Conservation (phyloP, 2,113 vertebrate species). For the Aptenodytes patagonicus region DNA sequence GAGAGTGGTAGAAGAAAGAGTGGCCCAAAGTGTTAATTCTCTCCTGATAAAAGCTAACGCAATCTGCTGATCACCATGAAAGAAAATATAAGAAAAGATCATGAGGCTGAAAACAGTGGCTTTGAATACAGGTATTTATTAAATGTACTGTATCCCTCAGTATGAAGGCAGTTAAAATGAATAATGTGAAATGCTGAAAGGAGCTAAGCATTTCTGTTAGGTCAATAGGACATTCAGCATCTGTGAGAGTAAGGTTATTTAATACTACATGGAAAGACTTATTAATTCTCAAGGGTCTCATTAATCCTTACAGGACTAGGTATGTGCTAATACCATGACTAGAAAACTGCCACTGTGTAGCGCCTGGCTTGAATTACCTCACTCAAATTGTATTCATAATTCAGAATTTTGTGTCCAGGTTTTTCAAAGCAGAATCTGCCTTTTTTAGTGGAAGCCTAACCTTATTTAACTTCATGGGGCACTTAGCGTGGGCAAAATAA, state of each 20-base stretch:
- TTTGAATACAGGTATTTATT: neutral
- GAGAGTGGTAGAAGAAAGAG: neutral
- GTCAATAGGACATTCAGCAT: neutral
- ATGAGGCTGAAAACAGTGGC: neutral
- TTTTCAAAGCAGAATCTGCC: neutral
- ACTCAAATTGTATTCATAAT: neutral
- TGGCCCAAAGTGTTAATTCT: neutral
- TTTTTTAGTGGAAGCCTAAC: neutral
- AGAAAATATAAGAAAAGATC: neutral
- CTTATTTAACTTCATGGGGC: neutral
- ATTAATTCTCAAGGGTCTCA: neutral
- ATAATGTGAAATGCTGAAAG: neutral
- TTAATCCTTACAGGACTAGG: neutral
- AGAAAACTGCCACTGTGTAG: neutral
- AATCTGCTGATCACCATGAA: neutral
- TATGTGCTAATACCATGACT: neutral
- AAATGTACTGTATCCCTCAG: neutral
- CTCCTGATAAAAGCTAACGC: neutral
- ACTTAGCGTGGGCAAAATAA: neutral
- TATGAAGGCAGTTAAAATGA: neutral
- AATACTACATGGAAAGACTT: neutral
- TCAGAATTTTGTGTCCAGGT: neutral
- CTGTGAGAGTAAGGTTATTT: neutral
- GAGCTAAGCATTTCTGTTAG: neutral
- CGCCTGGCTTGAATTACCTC: neutral